These are phyloP conservation scores for Gallinago stenura DNA, from an alignment of 2,797 vertebrate species.

Conservation along the genomic window DNA sequence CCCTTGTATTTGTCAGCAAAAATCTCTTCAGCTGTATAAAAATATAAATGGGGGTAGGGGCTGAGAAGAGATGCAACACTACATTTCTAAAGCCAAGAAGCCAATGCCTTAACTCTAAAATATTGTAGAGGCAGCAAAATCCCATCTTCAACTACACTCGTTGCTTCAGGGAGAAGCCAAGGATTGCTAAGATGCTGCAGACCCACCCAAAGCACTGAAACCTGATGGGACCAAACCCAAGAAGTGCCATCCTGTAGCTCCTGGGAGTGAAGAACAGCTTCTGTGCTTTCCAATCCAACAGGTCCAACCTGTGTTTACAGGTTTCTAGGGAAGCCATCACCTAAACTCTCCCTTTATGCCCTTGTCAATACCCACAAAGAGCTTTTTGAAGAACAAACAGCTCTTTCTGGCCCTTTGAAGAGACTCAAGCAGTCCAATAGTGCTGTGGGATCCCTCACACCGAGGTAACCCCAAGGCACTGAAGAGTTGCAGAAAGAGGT, in stretches of 20 bases:
- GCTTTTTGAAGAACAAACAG: neutral
- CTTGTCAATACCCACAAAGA: neutral
- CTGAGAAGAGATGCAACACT: neutral
- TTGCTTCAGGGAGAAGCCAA: neutral
- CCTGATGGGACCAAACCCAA: neutral
- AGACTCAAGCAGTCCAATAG: neutral
- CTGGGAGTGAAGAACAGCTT: rapidly evolving
- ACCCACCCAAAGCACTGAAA: neutral
- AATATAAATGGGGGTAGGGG: neutral
- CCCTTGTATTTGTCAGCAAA: neutral
- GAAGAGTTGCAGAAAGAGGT: neutral
- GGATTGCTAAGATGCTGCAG: neutral
- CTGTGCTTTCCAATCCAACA: neutral
- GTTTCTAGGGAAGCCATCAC: neutral
- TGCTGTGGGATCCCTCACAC: neutral
- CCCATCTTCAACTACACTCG: neutral
- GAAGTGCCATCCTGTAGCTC: neutral
- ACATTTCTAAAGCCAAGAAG: rapidly evolving
- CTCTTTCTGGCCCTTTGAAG: neutral
- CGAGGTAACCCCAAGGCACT: neutral
- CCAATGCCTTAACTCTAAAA: rapidly evolving
- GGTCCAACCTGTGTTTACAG: neutral
- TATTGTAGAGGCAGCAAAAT: neutral
- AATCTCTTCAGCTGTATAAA: neutral
- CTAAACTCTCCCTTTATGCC: neutral